These are phyloP conservation scores for Drosophila pseudoananassae DNA, from an alignment of 1,140 invertebrate genomes.

Conservation along the genomic window DNA sequence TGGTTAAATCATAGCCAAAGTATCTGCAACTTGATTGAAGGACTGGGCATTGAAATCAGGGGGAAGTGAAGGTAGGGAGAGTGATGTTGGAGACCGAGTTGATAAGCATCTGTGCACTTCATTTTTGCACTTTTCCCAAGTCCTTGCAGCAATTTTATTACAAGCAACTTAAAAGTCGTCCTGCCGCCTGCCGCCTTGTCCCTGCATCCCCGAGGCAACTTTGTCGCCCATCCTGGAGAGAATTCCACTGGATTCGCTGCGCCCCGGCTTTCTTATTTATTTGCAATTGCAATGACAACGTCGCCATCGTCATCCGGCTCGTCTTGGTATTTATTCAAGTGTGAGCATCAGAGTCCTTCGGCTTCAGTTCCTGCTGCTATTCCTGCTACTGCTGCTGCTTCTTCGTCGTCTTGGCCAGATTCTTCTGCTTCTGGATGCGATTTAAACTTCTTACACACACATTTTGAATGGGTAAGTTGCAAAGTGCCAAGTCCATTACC, in stretches of 20 bases:
- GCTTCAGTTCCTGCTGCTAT: constrained; percentile 14
- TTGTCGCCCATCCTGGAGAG: constrained; percentile 51
- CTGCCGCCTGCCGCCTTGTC: constrained; percentile 10
- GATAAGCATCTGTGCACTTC: constrained; percentile 81
- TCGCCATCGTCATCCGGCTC: constrained; percentile 66
- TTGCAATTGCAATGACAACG: constrained; percentile 78
- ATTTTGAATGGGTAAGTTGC: constrained; percentile 79
- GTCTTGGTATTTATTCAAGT: constrained; percentile 75
- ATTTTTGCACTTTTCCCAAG: constrained; percentile 76
- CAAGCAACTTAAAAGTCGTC: constrained; percentile 75
- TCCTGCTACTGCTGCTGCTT: constrained; percentile 5
- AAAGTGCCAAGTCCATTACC: constrained; percentile 81
- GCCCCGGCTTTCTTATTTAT: constrained; percentile 70
- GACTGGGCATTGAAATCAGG: constrained; percentile 21
- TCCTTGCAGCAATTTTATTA: constrained; percentile 73
- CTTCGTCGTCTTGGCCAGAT: neutral
- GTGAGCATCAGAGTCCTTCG: constrained; percentile 58
- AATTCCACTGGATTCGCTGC: constrained; percentile 40
- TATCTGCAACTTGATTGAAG: constrained; percentile 39
- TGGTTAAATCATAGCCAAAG: constrained; percentile 63
- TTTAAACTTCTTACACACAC: constrained; percentile 82
- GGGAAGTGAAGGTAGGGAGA: neutral
- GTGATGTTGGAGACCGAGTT: constrained; percentile 19
- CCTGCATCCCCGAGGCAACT: constrained; percentile 43
- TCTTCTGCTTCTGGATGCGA: constrained; percentile 58